Conservation (phyloP, 2,888 invertebrate species). For the Volucella inanis region DNA sequence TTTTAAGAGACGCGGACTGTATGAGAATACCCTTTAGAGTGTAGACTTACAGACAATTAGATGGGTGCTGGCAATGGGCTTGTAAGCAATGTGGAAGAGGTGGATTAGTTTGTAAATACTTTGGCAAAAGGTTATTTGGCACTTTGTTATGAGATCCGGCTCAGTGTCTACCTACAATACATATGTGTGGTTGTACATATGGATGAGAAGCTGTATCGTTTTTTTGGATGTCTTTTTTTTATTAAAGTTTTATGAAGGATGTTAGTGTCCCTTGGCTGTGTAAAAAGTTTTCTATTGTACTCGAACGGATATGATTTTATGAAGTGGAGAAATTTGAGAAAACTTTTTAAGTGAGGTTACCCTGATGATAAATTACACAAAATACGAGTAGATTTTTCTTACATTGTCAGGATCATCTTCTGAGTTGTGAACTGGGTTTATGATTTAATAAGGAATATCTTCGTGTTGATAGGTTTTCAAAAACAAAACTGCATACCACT, state of each 20-base stretch:
- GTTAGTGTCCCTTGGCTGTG: conserved; percentile 36
- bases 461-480: background rate
- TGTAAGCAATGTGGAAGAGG: conserved; percentile 45
- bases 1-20: no score
- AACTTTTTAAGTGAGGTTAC: background rate
- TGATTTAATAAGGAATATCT: background rate
- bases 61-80: conserved; percentile 40
- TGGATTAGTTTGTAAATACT: conserved; percentile 71
- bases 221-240: conserved; percentile 19
- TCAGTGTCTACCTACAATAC: conserved; percentile 13
- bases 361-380: background rate
- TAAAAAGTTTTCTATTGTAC: conserved; percentile 53
- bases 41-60: conserved; percentile 51
- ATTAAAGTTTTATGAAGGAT: conserved; percentile 52
- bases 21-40: background rate
- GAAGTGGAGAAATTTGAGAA: conserved; percentile 31
- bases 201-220: conserved; percentile 25
- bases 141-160: conserved; percentile 46
- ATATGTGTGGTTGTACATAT: conserved; percentile 1
- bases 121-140: conserved; percentile 74
- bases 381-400: no score
- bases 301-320: conserved; percentile 52
- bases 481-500: no score
- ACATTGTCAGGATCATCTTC: no score
- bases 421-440: background rate